A percentile compares a stretch with the other conserved stretches of the same genome.
Evolutionary conservation across 2,888 invertebrate genomes (phyloP).

Genomic region (Eupelmus urozonus): DNA sequence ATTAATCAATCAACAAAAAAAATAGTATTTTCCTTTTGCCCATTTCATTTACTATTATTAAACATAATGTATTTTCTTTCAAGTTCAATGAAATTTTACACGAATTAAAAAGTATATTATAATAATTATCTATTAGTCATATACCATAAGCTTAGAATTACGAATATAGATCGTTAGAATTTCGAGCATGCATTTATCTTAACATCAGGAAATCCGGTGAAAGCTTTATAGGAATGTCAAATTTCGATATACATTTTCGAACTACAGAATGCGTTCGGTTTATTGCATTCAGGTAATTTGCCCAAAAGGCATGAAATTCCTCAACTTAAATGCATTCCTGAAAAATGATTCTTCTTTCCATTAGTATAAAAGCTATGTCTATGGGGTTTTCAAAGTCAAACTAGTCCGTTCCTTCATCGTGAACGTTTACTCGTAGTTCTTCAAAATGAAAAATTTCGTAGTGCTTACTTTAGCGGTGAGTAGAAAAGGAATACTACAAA

Average conservation of each 20-base stretch:
- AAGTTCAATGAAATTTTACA: too few species aligned
- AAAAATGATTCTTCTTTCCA: not conserved
- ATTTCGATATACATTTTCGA: conserved; percentile 8
- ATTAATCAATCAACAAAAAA: too few species aligned
- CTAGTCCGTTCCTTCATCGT: not conserved
- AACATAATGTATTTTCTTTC: too few species aligned
- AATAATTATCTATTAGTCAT: too few species aligned
- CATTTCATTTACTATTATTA: too few species aligned
- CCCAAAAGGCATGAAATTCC: not conserved
- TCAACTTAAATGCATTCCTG: not conserved
- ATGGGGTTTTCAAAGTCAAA: conserved; percentile 2
- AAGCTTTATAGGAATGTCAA: conserved; percentile 30
- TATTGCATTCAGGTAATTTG: conserved; percentile 28
- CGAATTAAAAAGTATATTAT: too few species aligned
- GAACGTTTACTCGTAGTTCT: not conserved
- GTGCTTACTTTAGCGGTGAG: conserved; percentile 23
- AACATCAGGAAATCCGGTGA: conserved; percentile 31
- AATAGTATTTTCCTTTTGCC: too few species aligned
- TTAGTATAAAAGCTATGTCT: conserved; percentile 37
- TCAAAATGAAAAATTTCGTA: conserved; percentile 33
- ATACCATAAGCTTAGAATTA: too few species aligned
- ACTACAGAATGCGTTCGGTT: not conserved
- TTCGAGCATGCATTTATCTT: not conserved
- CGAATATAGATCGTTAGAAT: not conserved
- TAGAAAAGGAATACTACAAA: not conserved